phyloP scores from a whole-genome alignment of 1,140 invertebrate genomes.

The Pogonomyrmex californicus region DNA sequence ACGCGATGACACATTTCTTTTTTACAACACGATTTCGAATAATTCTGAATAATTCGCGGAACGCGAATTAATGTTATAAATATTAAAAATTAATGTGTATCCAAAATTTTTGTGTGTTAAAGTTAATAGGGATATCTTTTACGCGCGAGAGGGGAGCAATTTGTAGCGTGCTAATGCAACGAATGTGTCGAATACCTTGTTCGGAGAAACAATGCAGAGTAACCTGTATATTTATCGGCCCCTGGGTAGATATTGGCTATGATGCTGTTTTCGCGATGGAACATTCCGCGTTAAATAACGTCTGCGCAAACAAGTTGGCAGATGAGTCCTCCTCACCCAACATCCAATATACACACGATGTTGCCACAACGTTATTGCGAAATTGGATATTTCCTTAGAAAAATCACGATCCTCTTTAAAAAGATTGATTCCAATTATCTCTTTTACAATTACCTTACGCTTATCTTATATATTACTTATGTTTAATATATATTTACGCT shows the following conservation, averaged over 20 bases:
- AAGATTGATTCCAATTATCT: too few species aligned
- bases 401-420: background rate
- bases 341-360: background rate
- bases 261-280: conserved; percentile 53
- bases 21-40: background rate
- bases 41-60: background rate
- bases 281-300: conserved; percentile 65
- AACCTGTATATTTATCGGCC: conserved; percentile 50
- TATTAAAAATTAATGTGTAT: background rate
- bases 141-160: background rate
- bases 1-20: background rate
- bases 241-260: conserved; percentile 34
- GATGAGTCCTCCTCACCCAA: conserved; percentile 40
- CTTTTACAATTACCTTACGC: background rate
- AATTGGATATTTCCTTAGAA: conserved; percentile 28
- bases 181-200: conserved; percentile 34
- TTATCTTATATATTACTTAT: too few species aligned
- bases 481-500: background rate
- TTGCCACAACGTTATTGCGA: conserved; percentile 7
- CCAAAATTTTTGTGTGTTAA: background rate
- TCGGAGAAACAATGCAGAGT: conserved; percentile 36
- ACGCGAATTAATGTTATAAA: background rate
- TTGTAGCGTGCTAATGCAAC: conserved; percentile 20
- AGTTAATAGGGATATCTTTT: conserved; percentile 14
- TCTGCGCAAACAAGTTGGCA: conserved; percentile 57